Evolutionary conservation across 2,888 invertebrate species (phyloP), one percentile per base, ranked within the genome.

Genomic region (Synergus laeviventris): DNA sequence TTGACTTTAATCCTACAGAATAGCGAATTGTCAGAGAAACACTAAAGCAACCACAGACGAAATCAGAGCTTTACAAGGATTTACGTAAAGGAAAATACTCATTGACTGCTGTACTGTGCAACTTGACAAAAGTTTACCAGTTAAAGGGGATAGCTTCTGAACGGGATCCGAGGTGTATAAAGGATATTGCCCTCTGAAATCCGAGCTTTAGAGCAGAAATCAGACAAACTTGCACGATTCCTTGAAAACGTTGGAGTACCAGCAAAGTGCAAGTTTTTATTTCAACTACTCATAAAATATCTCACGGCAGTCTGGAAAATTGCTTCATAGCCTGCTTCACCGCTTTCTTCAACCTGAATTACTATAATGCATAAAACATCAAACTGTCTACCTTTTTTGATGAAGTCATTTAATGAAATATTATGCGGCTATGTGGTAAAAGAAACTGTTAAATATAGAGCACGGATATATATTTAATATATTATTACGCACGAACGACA

Each of bases 251-350:
- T 31, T 70, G 11, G 24, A 70, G 49, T 70, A 70, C 70, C 49
- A 16, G n/a, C 70, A 70, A 70, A 70, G 70, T 49, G 42, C 49
- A 70, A 49, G 49, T 45, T 70, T 66, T 70, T 70, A 70, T 70
- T 49, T 31, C 70, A 31, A 16, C 31, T 49, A 45, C 70, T 70
- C 70, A 70, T 70, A 70, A 70, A 70, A 70, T 70, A 70, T 49
- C 70, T 31, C 70, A 70, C 49, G 14, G 24, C 49, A 31, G 31
- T 70, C 70, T 70, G 70, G 70, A 31, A 70, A 70, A 45, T 70
- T 24, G 45, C 45, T 49, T 49, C 49, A 70, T 70, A 11, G 24
- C 70, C 49, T 31, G 49, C n/a, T 70, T 49, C 49, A 70, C 70
- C 4, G 49, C n/a, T n/a, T 70, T 70, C 31, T 11, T 70, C 49